Base-by-base conservation (phyloP, 1,140 invertebrate genomes). In the Pemphigus obesinymphae region DNA sequence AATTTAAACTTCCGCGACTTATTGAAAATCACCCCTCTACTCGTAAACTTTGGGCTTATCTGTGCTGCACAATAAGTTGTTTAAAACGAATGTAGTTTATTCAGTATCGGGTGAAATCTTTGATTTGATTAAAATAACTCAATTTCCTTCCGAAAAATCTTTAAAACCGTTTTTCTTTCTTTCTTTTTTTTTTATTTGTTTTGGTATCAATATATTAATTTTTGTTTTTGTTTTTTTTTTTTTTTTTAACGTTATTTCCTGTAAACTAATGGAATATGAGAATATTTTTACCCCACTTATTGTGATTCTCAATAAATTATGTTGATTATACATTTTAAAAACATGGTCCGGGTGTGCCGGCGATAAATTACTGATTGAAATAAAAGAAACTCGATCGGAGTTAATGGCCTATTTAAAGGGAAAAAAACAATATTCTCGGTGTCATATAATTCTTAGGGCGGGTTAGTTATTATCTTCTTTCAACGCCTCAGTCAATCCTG, bases 281-380 rank as follows among this genome's bases (percentile, higher is more conserved):
- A 58, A 3, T 34, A 43, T 78, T 78, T 29, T 0, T 78, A 34
- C n/a, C 34, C 29, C n/a, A 31, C 8, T 50, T 68, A 29, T 50
- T n/a, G 43, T 34, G 43, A 73, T 73, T 48, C 26, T 48, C 70
- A 63, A 80, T 80, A 80, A 80, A 80, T 80, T 80, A 80, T 80
- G 76, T 80, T 61, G 55, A 80, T 80, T 63, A 80, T 80, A 80
- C 2, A 80, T 80, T 80, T 80, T 43, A 55, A 80, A 13, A 8
- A 63, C 58, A n/a, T 29, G 10, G n/a, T 13, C 10, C 37, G 76
- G 76, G 23, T 61, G 76, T 80, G 7, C 23, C 10, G 37, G 55
- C 76, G 53, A 80, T 80, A 80, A 80, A 80, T 80, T 63, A 80
- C 76, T 80, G 76, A 80, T 80, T 80, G 76, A 80, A 80, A 61